A percentile compares a stretch with the other conserved stretches of the same genome.
These are phyloP conservation scores for Forficula auricularia DNA, from an alignment of 1,140 invertebrate genomes.

Conservation along the genomic window DNA sequence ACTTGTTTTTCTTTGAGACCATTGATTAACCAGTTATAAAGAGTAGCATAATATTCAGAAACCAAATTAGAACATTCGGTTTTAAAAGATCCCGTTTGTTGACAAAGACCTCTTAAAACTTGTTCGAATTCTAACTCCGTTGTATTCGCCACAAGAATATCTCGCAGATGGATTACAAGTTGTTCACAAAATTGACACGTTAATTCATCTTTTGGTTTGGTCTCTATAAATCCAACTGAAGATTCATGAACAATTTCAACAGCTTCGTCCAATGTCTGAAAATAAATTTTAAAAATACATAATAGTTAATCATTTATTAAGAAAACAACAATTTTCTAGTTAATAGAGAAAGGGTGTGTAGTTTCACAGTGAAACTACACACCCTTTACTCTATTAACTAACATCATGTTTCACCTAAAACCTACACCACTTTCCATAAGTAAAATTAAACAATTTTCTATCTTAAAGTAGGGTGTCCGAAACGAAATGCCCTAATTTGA, in stretches of 20 bases:
- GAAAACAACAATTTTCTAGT: too few relatives aligned
- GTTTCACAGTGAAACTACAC: too few relatives aligned
- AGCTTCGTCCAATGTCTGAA: neutral
- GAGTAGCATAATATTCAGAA: conserved; percentile 51
- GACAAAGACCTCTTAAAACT: conserved; percentile 60
- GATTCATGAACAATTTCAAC: conserved; percentile 9
- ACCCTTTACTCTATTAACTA: too few relatives aligned
- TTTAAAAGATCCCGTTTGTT: conserved; percentile 48
- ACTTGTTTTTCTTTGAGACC: conserved; percentile 46
- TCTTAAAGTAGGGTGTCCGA: too few relatives aligned
- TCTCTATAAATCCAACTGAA: conserved; percentile 6
- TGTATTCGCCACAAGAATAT: conserved; percentile 68
- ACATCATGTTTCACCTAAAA: too few relatives aligned
- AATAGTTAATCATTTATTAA: too few relatives aligned
- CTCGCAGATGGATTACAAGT: conserved; percentile 55
- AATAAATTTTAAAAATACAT: too few relatives aligned
- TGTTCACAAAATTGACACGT: conserved; percentile 73
- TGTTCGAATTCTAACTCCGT: conserved; percentile 63
- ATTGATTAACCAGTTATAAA: conserved; percentile 52
- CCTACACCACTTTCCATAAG: too few relatives aligned
- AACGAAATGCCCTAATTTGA: too few relatives aligned
- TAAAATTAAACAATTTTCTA: too few relatives aligned
- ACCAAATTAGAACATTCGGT: conserved; percentile 47
- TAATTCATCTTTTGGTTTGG: conserved; percentile 41
- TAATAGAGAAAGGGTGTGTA: too few relatives aligned